phyloP scores from a whole-genome alignment of 1,140 invertebrate species.

The Meloidogyne floridensis region DNA sequence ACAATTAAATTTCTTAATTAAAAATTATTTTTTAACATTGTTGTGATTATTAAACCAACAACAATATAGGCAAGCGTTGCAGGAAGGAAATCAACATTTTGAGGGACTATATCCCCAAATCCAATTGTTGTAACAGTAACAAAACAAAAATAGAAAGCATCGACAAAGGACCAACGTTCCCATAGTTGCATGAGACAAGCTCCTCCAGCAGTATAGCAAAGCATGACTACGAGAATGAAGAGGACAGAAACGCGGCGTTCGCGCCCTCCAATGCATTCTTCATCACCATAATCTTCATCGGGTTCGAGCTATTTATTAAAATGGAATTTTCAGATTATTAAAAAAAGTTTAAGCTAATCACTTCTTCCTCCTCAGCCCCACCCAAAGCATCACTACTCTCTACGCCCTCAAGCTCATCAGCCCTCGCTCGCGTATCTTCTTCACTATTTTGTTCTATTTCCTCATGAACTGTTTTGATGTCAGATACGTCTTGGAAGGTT shows the following conservation, averaged over 20 bases:
- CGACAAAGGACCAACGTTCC: conserved; percentile 65
- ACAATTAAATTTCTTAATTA: background rate
- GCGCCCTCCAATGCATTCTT: conserved; percentile 44
- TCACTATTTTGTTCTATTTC: conserved; percentile 47
- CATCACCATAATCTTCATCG: conserved; percentile 39
- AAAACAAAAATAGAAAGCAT: conserved; percentile 66
- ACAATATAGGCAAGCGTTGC: conserved; percentile 63
- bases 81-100: conserved; percentile 61
- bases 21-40: conserved; percentile 51
- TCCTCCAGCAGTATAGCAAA: conserved; percentile 65
- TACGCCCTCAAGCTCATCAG: conserved; percentile 48
- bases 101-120: conserved; percentile 65
- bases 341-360: background rate
- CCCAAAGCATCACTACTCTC: conserved; percentile 22
- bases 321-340: background rate
- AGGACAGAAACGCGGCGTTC: conserved; percentile 64
- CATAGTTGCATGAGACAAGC: conserved; percentile 65
- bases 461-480: conserved; percentile 61
- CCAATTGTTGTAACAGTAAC: conserved; percentile 66
- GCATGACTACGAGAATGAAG: conserved; percentile 65
- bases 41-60: conserved; percentile 65
- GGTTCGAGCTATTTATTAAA: conserved; percentile 11
- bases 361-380: conserved; percentile 28
- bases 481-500: conserved; percentile 65
- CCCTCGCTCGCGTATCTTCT: conserved; percentile 58